phyloP scores from a whole-genome alignment of 2,797 vertebrate genomes.

The Acropternis orthonyx region DNA sequence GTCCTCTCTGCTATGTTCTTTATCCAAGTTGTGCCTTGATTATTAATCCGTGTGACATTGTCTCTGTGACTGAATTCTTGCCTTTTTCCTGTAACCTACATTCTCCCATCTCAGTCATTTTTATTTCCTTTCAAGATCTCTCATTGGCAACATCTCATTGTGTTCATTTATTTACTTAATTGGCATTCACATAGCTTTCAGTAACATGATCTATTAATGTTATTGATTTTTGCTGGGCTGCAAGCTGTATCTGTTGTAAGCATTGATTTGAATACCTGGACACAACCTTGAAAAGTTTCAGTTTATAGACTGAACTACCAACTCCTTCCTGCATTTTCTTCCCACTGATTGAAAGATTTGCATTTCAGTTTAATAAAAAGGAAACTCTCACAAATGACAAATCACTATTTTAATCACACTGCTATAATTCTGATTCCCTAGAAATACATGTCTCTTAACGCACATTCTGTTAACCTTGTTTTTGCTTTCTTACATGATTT shows the following conservation, averaged over 20 bases:
- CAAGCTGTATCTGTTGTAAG: not conserved
- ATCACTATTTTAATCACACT: not conserved
- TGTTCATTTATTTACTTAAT: constrained; percentile 13
- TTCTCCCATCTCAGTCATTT: not conserved
- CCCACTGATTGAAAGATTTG: not conserved
- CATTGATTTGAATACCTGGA: constrained; percentile 22
- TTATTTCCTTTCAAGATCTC: not conserved
- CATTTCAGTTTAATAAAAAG: not conserved
- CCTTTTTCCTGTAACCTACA: not conserved
- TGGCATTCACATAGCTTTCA: constrained; percentile 8
- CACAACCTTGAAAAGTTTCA: constrained; percentile 47
- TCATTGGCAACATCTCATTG: not conserved
- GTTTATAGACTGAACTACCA: not conserved
- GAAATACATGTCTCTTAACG: not conserved
- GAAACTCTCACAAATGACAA: not conserved
- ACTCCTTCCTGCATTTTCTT: not conserved
- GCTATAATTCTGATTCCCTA: not conserved
- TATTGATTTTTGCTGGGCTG: not conserved
- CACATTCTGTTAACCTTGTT: not conserved
- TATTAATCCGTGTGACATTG: not conserved
- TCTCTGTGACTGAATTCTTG: not conserved
- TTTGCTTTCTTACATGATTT: not conserved
- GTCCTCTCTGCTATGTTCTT: not conserved
- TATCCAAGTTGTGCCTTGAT: not conserved
- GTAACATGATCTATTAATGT: not conserved